phyloP scores from a whole-genome alignment of 2,113 vertebrate species.

The Amblyopsis rosae region DNA sequence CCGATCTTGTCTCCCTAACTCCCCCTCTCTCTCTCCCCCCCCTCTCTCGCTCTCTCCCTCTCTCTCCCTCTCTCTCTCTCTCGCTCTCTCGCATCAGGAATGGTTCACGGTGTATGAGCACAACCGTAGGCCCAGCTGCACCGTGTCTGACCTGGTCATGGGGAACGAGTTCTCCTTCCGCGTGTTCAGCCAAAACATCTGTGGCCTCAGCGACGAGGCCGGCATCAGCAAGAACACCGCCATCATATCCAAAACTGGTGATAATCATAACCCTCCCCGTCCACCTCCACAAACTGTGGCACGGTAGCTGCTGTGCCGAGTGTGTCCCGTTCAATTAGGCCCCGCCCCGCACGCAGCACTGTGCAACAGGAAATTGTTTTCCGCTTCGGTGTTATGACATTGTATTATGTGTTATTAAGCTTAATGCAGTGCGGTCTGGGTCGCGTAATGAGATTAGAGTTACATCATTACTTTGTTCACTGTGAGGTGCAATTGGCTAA shows the following conservation, averaged over 20 bases:
- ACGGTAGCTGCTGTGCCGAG: background rate
- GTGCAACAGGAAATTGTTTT: too few species aligned
- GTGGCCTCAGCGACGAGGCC: slow-evolving; percentile 81
- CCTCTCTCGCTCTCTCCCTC: background rate
- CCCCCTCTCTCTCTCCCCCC: background rate
- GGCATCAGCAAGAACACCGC: slow-evolving; percentile 86
- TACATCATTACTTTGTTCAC: too few species aligned
- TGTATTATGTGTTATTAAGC: too few species aligned
- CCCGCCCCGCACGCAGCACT: too few species aligned
- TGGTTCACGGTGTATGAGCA: slow-evolving; percentile 91
- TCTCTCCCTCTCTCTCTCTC: background rate
- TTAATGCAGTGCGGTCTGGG: too few species aligned
- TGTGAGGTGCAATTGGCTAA: too few species aligned
- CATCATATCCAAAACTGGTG: slow-evolving; percentile 83
- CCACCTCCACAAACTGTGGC: background rate
- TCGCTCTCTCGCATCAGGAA: slow-evolving; percentile 69
- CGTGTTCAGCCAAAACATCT: slow-evolving; percentile 85
- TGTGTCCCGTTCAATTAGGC: too few species aligned
- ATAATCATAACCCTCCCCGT: slow-evolving; percentile 1
- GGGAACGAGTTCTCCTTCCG: slow-evolving; percentile 90
- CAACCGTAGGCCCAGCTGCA: slow-evolving; percentile 83
- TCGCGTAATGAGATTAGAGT: too few species aligned
- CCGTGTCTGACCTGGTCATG: slow-evolving; percentile 87
- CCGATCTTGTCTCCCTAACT: background rate
- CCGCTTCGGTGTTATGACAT: too few species aligned